Evolutionary conservation across 2,888 invertebrate species (phyloP), one percentile per base, ranked within the genome.

Genomic region (Drosophila picticornis): DNA sequence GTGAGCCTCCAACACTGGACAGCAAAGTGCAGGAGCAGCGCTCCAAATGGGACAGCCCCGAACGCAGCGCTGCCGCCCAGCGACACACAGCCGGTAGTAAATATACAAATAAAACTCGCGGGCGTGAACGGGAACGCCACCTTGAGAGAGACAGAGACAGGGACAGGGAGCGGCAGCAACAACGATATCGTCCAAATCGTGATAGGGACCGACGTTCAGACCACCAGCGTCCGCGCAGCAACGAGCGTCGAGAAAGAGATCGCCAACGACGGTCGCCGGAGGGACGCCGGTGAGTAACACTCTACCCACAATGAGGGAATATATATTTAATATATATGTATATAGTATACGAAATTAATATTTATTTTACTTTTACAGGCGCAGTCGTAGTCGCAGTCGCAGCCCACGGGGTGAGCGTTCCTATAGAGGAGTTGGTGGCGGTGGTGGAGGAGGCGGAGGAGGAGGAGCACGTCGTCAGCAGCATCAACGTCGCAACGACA

Each of bases 11-110:
- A 6, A n/a, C 34, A 10, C 13, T 60, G 25, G 71, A 53, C 19
- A 69, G n/a, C 53, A 84, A 68, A 27, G 66, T 73, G 34, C 80
- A 82, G 38, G 79, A 88, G 40, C 85, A 80, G 58, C 87, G 86
- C 46, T 92, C 92, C 9, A 92, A 90, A 55, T 92, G 92, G 92
- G 92, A 92, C 25, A 91, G 92, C 59, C 92, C 90, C 0, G 72
- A 90, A 2, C 71, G 81, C 4, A 61, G 71, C 10, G 29, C 38
- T 31, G 70, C 56, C 29, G 48, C 31, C 4, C 81, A 81, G 11
- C 73, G 73, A 0, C 46, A 74, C 36, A 63, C 57, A 22, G 51
- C 56, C 25, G 59, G 52, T 27, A 52, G 55, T 11, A 80, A 60
- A 58, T 74, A 65, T 46, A 29, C 50, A 56, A 72, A 25, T 46